Evolutionary conservation across 2,888 invertebrate genomes (phyloP), one percentile per base, ranked within the genome.

Genomic region (Tipula helvola): DNA sequence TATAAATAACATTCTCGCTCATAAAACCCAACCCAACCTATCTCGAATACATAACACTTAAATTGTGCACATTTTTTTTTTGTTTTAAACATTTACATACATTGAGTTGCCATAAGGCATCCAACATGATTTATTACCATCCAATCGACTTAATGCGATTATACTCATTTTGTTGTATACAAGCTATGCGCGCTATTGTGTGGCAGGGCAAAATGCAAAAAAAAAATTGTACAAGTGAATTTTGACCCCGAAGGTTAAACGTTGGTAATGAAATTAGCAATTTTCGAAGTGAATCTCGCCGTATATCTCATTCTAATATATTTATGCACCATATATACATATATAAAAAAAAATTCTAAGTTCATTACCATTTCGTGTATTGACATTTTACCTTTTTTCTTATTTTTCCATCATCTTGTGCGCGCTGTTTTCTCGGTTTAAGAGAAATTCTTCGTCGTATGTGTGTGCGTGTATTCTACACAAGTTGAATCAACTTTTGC

Each of bases 61-160:
- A 71, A 57, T 57, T 57, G 16, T 57, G 8, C 16, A 57, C 52
- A 57, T 71, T 5, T n/a, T n/a, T 42, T 5, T 10, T 52, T 0
- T 52, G 1, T 47, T 47, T 47, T 47, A 71, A 71, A 71, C 71
- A 52, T 52, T 52, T 52, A 52, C 5, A 71, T 71, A 52, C 5
- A 71, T 71, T 71, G 71, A 71, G 71, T 71, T 71, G 71, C 71
- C 71, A 71, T 71, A 71, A 71, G 71, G 71, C 71, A 71, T 71
- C 71, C 71, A 28, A 71, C 28, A 71, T 71, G 71, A 71, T 71
- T 71, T 71, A 71, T 71, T 71, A 71, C 71, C 71, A 71, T 71
- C 71, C 18, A 71, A 71, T 71, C 71, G 71, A 71, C 71, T 71
- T 71, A 71, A 71, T 71, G 71, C 71, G 71, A 71, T 71, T 71